These are phyloP conservation scores for Rhopalosiphum padi DNA, from an alignment of 1,140 invertebrate genomes.

Conservation along the genomic window DNA sequence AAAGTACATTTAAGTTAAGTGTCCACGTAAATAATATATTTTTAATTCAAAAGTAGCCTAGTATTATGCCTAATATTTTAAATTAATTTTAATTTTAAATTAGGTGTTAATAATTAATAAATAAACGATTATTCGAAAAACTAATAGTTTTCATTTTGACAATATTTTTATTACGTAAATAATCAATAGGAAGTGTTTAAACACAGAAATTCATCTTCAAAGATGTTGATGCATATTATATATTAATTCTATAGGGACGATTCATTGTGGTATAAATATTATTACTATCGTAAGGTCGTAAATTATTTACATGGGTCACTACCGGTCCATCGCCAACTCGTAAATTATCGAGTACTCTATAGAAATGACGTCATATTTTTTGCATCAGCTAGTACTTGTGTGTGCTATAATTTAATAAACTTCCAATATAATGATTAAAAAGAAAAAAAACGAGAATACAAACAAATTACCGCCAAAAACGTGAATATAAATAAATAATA, in stretches of 20 bases:
- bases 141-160: not conserved
- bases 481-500: constrained; percentile 14
- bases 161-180: not conserved
- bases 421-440: constrained; percentile 12
- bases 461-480: constrained; percentile 9
- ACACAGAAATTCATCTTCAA: not conserved
- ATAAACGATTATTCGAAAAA: not conserved
- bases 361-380: constrained; percentile 25
- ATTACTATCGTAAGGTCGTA: constrained; percentile 23
- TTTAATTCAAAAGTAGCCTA: not conserved
- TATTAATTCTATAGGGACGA: not conserved
- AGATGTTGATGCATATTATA: not conserved
- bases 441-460: not conserved
- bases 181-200: not conserved
- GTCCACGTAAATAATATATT: not conserved
- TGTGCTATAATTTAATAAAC: not conserved
- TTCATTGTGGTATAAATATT: constrained; percentile 23
- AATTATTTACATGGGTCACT: constrained; percentile 37
- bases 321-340: constrained; percentile 21
- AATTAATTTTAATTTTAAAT: not conserved
- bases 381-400: not conserved
- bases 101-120: not conserved
- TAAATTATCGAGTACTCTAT: constrained; percentile 13
- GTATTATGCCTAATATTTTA: not conserved
- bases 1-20: not conserved